phyloP scores from a whole-genome alignment of 2,113 vertebrate genomes.

The Gallinago undulata region DNA sequence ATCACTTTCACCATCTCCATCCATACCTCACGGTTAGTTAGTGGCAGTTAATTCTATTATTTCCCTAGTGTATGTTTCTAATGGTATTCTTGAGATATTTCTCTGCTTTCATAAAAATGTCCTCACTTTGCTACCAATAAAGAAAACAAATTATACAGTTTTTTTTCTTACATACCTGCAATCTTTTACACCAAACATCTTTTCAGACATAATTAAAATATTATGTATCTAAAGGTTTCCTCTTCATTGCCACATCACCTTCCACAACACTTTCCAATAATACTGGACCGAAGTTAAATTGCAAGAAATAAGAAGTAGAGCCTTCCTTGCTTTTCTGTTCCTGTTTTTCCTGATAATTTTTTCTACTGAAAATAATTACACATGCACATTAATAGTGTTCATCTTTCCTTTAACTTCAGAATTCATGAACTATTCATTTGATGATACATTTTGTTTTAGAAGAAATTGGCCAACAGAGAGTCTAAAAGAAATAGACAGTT shows the following conservation, averaged over 20 bases:
- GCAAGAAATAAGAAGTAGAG: background rate
- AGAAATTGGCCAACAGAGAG: background rate
- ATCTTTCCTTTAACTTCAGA: background rate
- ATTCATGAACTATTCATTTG: background rate
- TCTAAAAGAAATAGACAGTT: background rate
- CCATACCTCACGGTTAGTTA: constrained; percentile 2
- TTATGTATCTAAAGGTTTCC: background rate
- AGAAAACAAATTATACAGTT: background rate
- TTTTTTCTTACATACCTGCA: background rate
- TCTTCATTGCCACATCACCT: background rate
- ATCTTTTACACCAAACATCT: background rate
- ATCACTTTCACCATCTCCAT: background rate
- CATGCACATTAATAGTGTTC: background rate
- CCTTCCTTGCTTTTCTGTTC: background rate
- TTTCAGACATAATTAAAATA: background rate
- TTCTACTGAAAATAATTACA: background rate
- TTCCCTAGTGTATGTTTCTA: background rate
- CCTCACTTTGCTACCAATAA: background rate
- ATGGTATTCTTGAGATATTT: background rate
- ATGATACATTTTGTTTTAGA: background rate
- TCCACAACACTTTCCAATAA: background rate
- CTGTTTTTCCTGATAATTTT: background rate
- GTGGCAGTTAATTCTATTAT: background rate
- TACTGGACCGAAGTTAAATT: background rate
- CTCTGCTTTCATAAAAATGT: background rate